Evolutionary conservation across 2,888 invertebrate species (phyloP).

Genomic region (Rotaria sp.): DNA sequence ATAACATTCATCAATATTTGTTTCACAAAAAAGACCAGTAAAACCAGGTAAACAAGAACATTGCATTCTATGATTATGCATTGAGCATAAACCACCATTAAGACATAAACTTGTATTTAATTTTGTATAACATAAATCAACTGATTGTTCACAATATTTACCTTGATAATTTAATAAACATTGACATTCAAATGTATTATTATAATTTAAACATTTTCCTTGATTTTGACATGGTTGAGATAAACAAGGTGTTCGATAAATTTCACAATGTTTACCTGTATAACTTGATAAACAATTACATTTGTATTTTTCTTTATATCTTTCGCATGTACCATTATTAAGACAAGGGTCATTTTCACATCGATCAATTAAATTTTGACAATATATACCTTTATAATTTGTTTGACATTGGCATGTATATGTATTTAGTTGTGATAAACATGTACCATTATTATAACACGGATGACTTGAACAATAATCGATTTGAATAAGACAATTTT

Average conservation of each 20-base stretch:
- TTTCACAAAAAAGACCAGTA: slow-evolving; percentile 7
- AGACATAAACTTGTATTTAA: neutral
- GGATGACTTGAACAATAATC: neutral
- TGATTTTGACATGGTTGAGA: neutral
- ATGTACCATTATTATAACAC: neutral
- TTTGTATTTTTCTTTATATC: neutral
- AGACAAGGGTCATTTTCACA: slow-evolving; percentile 24
- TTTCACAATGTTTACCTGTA: slow-evolving; percentile 10
- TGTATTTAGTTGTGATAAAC: neutral
- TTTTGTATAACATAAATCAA: neutral
- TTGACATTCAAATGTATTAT: slow-evolving; percentile 19
- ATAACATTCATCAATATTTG: slow-evolving; percentile 8
- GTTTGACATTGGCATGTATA: neutral
- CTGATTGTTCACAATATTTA: neutral
- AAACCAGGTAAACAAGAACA: slow-evolving; percentile 1
- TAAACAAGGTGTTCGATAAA: neutral
- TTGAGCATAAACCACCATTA: neutral
- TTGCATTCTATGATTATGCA: neutral
- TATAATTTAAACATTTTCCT: neutral
- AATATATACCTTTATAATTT: neutral
- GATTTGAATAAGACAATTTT: neutral
- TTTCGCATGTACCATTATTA: neutral
- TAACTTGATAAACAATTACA: neutral
- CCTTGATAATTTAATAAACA: neutral
- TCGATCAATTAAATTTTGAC: neutral